phyloP scores from a whole-genome alignment of 2,113 vertebrate genomes.

The Eurypyga helias region DNA sequence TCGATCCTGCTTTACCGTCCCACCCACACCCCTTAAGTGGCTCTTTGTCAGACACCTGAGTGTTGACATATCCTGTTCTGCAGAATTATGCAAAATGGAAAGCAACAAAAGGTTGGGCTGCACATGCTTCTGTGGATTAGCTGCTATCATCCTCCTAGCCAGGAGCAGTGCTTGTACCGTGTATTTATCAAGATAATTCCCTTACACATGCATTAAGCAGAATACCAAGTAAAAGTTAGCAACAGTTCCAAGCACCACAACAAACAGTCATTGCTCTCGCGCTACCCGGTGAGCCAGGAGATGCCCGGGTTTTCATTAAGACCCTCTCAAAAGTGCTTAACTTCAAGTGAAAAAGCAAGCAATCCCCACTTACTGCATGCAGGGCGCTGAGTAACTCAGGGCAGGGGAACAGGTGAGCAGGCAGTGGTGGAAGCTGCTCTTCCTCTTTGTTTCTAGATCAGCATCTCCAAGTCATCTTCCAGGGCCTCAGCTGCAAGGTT shows the following conservation, averaged over 20 bases:
- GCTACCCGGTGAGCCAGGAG: accelerated
- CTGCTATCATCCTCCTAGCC: background rate
- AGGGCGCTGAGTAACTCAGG: background rate
- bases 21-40: background rate
- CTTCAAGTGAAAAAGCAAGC: background rate
- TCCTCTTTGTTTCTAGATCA: background rate
- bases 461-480: background rate
- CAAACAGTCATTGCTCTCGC: accelerated
- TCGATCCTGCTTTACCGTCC: background rate
- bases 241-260: background rate
- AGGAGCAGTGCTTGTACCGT: background rate
- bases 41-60: background rate
- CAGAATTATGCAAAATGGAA: background rate
- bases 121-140: background rate
- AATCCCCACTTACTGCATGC: background rate
- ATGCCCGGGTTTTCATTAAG: accelerated
- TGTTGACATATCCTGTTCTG: background rate
- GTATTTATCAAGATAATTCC: background rate
- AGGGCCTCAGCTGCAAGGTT: background rate
- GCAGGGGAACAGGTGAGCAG: background rate
- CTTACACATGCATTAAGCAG: background rate
- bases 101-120: background rate
- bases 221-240: background rate
- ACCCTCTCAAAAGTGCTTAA: background rate
- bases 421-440: background rate